A percentile compares a stretch with the other conserved stretches of the same genome.
These are phyloP conservation scores for Otocyon megalotis DNA, from an alignment of 2,113 vertebrate species.

Conservation along the genomic window DNA sequence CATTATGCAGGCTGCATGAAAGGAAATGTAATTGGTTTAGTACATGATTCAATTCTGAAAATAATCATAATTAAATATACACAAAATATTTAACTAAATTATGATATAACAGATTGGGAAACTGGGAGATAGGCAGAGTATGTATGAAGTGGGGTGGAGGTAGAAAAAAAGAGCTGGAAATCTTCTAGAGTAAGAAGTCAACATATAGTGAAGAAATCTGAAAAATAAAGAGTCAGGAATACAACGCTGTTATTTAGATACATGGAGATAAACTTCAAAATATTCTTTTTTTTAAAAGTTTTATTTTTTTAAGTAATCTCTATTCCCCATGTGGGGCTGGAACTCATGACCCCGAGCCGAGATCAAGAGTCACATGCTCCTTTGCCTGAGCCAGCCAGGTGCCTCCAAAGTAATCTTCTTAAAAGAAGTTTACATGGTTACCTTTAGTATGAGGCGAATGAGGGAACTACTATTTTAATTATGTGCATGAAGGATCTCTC, in stretches of 20 bases:
- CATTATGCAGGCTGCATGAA: background rate
- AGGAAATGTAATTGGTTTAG: background rate
- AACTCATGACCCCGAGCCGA: background rate
- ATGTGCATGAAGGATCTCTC: background rate
- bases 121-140: background rate
- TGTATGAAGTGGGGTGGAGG: background rate
- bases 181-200: background rate
- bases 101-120: background rate
- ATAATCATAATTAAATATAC: background rate
- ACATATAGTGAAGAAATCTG: background rate
- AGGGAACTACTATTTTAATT: background rate
- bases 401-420: background rate
- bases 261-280: background rate
- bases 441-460: background rate
- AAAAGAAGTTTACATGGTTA: background rate
- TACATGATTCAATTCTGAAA: background rate
- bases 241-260: background rate
- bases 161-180: background rate
- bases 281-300: background rate
- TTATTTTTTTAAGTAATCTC: background rate
- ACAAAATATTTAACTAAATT: background rate
- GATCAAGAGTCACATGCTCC: background rate
- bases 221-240: slow-evolving; percentile 29
- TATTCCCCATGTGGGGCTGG: background rate
- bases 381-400: background rate